These are phyloP conservation scores for Aphis craccivora DNA, from an alignment of 1,140 invertebrate genomes.

Conservation along the genomic window DNA sequence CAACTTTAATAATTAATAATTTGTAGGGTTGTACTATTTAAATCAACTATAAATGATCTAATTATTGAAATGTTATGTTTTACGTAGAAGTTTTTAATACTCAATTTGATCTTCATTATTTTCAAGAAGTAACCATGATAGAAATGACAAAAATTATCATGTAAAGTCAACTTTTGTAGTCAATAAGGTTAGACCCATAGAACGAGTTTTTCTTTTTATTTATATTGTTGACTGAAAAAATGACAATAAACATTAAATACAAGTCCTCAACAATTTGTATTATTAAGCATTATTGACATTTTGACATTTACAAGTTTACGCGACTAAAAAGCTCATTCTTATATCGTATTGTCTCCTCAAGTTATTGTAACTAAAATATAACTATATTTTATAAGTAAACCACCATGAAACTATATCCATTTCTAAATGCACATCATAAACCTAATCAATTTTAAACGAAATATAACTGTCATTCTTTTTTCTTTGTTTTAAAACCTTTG, in stretches of 20 bases:
- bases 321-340: neutral
- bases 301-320: neutral
- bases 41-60: too few relatives aligned
- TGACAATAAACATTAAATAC: neutral
- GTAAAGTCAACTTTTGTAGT: neutral
- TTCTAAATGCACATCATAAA: neutral
- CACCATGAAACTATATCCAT: neutral
- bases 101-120: neutral
- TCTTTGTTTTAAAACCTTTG: neutral
- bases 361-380: neutral
- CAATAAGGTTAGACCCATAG: neutral
- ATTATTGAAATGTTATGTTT: too few relatives aligned
- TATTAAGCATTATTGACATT: constrained; percentile 1
- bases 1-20: neutral
- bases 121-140: neutral
- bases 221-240: neutral
- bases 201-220: neutral
- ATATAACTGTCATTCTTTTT: neutral
- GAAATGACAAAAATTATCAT: neutral
- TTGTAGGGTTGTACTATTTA: too few relatives aligned
- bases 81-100: neutral
- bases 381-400: neutral
- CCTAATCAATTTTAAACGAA: neutral
- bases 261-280: neutral
- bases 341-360: neutral